phyloP scores from a whole-genome alignment of 2,113 vertebrate species.

The Macaca nemestrina region DNA sequence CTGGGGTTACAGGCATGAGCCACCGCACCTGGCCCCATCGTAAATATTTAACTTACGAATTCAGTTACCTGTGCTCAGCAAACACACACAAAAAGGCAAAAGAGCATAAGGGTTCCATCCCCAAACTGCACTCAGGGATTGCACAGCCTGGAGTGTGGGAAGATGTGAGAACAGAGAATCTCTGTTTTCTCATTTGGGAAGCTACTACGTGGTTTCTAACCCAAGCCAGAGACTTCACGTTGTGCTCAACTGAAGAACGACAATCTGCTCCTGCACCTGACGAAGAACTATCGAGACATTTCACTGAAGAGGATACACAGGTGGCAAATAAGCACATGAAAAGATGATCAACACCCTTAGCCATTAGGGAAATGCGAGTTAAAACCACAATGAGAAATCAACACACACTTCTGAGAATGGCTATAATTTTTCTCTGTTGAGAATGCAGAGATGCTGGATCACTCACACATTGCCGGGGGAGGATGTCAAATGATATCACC shows the following conservation, averaged over 20 bases:
- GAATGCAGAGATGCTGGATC: fast-evolving
- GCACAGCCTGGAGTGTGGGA: background rate
- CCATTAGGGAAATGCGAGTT: background rate
- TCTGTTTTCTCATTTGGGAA: background rate
- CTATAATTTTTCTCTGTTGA: background rate
- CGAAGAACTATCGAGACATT: background rate
- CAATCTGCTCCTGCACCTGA: fast-evolving
- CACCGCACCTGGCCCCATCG: no score
- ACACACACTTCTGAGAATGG: background rate
- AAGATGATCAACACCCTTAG: background rate
- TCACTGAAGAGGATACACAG: background rate
- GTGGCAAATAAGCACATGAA: background rate
- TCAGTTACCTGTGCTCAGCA: background rate
- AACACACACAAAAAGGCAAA: no score
- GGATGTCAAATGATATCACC: background rate
- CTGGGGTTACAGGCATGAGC: no score
- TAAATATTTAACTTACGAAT: background rate
- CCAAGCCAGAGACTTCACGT: no score
- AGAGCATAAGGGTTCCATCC: background rate
- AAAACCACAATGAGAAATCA: background rate
- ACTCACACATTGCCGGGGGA: fast-evolving
- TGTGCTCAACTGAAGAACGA: background rate
- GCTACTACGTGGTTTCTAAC: background rate
- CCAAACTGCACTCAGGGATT: fast-evolving
- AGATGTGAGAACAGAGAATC: no score